Percentiles rank a stretch among this genome's conserved stretches.
These are phyloP conservation scores for Campoletis sonorensis DNA, from an alignment of 1,140 invertebrate genomes.

Conservation along the genomic window DNA sequence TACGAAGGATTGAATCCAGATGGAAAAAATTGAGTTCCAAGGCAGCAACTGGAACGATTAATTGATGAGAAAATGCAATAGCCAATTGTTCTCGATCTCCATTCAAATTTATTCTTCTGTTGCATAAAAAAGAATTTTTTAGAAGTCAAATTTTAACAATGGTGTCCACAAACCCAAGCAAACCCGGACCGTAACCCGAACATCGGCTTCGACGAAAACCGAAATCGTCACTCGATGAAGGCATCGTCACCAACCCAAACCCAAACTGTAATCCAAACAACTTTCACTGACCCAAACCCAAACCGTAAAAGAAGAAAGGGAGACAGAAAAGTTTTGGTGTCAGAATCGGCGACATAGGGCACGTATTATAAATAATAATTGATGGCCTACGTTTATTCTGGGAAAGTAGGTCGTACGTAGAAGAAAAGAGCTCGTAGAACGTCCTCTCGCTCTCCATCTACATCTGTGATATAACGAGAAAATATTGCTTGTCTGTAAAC, in stretches of 20 bases:
- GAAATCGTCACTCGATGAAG: no score
- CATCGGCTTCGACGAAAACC: no score
- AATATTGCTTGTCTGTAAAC: constrained; percentile 42
- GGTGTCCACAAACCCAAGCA: background rate
- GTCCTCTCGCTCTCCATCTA: background rate
- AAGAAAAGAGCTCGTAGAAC: background rate
- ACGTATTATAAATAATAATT: constrained; percentile 36
- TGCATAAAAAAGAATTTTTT: background rate
- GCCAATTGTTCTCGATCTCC: no score
- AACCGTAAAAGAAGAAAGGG: background rate
- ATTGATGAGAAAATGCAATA: no score
- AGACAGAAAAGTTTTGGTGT: background rate
- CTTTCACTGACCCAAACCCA: no score
- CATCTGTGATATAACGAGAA: constrained; percentile 26
- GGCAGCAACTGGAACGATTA: no score
- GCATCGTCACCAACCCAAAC: no score
- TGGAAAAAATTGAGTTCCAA: no score
- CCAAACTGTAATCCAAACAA: no score
- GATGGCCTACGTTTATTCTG: constrained; percentile 23
- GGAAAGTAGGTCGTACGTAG: constrained; percentile 1
- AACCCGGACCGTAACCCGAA: no score
- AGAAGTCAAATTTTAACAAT: background rate
- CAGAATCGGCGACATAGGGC: background rate
- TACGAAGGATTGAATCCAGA: no score
- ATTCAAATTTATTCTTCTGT: no score